Base-by-base conservation (phyloP, 2,797 vertebrate genomes). In the Spatula clypeata region DNA sequence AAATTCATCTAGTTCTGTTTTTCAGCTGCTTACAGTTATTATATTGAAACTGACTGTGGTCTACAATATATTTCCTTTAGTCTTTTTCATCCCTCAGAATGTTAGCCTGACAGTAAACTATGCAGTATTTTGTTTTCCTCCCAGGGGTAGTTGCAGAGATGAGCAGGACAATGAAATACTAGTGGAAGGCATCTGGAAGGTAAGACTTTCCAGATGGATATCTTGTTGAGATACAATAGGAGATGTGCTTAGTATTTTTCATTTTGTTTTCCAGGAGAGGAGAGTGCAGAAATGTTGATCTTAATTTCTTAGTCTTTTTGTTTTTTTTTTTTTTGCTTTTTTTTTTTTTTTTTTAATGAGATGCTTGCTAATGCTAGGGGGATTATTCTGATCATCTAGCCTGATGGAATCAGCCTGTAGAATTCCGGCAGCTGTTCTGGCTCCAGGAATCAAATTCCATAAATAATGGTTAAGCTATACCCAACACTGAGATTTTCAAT, bases 141-240 rank as follows among this genome's bases (percentile, higher is more conserved):
- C 66, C 90, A 82, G 83, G 86, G 76, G 74, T 66, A 44, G 82
- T 96, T 80, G 45, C 66, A 73, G 85, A 75, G 66, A 70, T 93
- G 87, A 91, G 79, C 60, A 64, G 76, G 76, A 90, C 93, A 96
- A 83, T 85, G 70, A 76, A 82, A 85, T 90, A 86, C 89, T 58
- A 42, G 11, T 45, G 36, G 74, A 86, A 93, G 82, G 81, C 95
- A 86, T 96, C 95, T 97, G 96, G 96, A 96, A 94, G 40, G 36
- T 92, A 87, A 88, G 72, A 60, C 27, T 74, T 92, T 91, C 88
- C 96, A 97, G 91, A 93, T 93, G 95, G 96, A 85, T 94, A 70
- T 75, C 72, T 80, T 89, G 66, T 95, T 74, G 89, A 88, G 81
- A 79, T 74, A 42, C 83, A 93, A 95, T 80, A 90, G 85, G n/a